phyloP scores from a whole-genome alignment of 2,797 vertebrate species.

The Schizothorax lantsangensis region DNA sequence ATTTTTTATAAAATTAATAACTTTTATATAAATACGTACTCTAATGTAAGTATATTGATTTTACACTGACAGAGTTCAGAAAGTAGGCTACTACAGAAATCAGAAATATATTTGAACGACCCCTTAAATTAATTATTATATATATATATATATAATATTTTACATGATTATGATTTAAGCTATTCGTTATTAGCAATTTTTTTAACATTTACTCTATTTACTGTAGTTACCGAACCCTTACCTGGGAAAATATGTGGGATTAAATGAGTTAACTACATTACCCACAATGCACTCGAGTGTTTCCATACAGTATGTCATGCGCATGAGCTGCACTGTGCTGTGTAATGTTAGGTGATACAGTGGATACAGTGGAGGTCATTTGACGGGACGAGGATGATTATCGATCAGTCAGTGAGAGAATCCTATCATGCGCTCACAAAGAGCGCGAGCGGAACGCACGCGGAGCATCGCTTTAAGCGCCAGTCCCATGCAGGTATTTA shows the following conservation, averaged over 20 bases:
- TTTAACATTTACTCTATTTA: neutral
- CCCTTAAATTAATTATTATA: no score
- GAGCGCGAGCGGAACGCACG: neutral
- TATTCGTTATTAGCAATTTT: neutral
- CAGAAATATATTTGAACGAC: no score
- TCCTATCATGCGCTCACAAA: neutral
- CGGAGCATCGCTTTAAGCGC: slow-evolving; percentile 1
- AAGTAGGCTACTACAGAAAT: no score
- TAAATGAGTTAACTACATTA: neutral
- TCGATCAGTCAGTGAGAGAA: slow-evolving; percentile 20
- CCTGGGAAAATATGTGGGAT: neutral
- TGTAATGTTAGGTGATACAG: slow-evolving; percentile 18
- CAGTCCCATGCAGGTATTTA: slow-evolving; percentile 27
- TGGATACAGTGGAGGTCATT: slow-evolving; percentile 27
- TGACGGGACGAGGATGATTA: slow-evolving; percentile 19
- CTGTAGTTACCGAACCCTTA: neutral
- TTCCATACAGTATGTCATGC: slow-evolving; percentile 10
- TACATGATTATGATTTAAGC: neutral
- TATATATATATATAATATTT: no score
- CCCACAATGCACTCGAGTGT: slow-evolving; percentile 29
- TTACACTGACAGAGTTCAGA: no score
- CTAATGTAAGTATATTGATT: no score
- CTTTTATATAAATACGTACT: neutral
- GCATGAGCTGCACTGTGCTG: neutral
- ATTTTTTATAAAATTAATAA: neutral